phyloP scores from a whole-genome alignment of 2,888 invertebrate genomes.

The Apocheima hispidaria region DNA sequence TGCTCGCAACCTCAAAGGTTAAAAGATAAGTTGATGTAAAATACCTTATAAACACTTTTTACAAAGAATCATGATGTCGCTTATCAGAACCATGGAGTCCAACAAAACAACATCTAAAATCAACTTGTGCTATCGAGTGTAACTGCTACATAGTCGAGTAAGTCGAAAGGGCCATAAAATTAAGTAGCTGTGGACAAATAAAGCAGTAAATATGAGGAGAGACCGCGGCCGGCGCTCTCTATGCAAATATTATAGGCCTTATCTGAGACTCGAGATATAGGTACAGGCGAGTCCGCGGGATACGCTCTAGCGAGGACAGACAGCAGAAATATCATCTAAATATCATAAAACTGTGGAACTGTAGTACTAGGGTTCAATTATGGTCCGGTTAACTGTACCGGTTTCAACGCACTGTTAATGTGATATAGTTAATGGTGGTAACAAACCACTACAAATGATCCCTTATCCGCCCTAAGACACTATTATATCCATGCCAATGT shows the following conservation, averaged over 20 bases:
- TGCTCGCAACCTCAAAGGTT: too few species aligned
- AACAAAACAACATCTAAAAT: constrained; percentile 18
- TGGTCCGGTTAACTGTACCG: too few species aligned
- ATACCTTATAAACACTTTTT: too few species aligned
- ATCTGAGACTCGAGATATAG: constrained; percentile 52
- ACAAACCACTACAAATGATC: too few species aligned
- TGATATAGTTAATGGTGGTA: too few species aligned
- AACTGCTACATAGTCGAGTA: constrained; percentile 27
- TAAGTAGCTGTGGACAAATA: constrained; percentile 60
- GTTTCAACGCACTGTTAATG: too few species aligned
- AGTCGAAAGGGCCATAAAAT: constrained; percentile 51
- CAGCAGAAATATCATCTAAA: neutral
- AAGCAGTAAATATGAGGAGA: constrained; percentile 63
- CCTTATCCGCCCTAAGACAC: too few species aligned
- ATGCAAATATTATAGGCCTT: constrained; percentile 80
- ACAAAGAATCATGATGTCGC: neutral
- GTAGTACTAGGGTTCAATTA: too few species aligned
- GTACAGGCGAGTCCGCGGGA: constrained; percentile 24
- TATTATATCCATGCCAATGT: too few species aligned
- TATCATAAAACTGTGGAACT: neutral
- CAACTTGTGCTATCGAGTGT: constrained; percentile 9
- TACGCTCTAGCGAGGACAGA: constrained; percentile 1
- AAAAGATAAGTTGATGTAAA: too few species aligned
- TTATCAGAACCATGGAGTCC: constrained; percentile 4
- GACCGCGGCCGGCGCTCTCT: constrained; percentile 60